Conservation (phyloP, 2,888 invertebrate species). For the Argyresthia albistria region DNA sequence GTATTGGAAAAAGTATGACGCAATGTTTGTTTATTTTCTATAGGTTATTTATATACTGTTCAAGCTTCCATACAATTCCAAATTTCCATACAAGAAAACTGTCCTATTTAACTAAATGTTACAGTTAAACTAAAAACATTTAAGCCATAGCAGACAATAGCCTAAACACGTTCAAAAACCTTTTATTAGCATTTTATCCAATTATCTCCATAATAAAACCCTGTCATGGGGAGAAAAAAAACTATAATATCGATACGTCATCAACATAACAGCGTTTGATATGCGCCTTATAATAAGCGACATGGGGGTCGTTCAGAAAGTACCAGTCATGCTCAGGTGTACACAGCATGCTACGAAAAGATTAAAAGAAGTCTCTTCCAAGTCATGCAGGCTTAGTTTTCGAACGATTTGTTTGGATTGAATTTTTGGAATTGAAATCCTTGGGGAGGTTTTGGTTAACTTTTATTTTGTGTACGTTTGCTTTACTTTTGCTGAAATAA, state of each 20-base stretch:
- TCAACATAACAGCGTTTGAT: constrained; percentile 34
- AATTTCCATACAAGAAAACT: no score
- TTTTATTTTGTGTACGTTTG: no score
- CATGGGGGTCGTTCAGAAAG: constrained; percentile 23
- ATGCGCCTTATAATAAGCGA: constrained; percentile 20
- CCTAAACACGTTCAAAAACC: neutral
- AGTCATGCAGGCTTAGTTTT: neutral
- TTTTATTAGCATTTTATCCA: constrained; percentile 49
- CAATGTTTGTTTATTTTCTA: no score
- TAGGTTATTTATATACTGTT: no score
- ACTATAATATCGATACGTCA: constrained; percentile 42
- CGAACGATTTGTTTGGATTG: neutral
- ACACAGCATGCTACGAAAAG: constrained; percentile 2
- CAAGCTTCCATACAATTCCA: no score
- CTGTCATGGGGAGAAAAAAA: constrained; percentile 18
- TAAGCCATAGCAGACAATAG: no score
- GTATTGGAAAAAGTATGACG: no score
- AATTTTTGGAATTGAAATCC: neutral
- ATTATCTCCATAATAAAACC: constrained; percentile 43
- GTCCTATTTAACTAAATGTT: no score
- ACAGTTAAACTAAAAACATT: no score
- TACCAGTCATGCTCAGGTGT: constrained; percentile 34
- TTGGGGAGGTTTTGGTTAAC: no score
- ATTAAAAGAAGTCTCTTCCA: neutral
- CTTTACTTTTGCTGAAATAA: no score